Percentiles rank a stretch among this genome's conserved stretches.
phyloP scores from a whole-genome alignment of 1,140 invertebrate genomes.

The Papilio polytes region DNA sequence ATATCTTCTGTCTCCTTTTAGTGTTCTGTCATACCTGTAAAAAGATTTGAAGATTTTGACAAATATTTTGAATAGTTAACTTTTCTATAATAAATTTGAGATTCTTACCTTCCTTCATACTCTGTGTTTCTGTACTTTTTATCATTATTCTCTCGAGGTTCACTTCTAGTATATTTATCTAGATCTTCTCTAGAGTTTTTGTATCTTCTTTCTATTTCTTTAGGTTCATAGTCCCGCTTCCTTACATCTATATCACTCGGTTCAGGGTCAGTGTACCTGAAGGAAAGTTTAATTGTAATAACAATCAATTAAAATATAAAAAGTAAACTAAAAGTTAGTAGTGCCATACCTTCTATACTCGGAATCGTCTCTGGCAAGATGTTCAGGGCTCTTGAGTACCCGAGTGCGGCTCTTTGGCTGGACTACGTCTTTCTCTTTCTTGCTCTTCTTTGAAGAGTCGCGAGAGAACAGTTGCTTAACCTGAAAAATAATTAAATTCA shows the following conservation, averaged over 20 bases:
- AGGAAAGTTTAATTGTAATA: neutral
- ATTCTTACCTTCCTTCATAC: conserved; percentile 60
- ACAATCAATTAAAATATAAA: no score
- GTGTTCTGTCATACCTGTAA: conserved; percentile 62
- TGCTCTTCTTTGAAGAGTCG: conserved; percentile 85
- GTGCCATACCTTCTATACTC: conserved; percentile 80
- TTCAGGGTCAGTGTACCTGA: conserved; percentile 78
- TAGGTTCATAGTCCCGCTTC: conserved; percentile 63
- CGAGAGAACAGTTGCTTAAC: conserved; percentile 86
- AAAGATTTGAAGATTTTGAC: neutral
- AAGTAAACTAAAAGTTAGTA: neutral
- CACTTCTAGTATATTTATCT: conserved; percentile 64
- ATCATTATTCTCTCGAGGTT: conserved; percentile 58
- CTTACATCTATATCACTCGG: conserved; percentile 72
- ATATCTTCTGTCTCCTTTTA: conserved; percentile 69
- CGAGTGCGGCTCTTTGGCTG: conserved; percentile 77
- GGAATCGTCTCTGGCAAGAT: conserved; percentile 83
- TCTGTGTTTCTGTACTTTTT: conserved; percentile 62
- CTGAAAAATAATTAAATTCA: conserved; percentile 56
- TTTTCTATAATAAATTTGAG: neutral
- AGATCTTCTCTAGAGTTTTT: conserved; percentile 68
- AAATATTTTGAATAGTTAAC: neutral
- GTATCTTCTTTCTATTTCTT: conserved; percentile 61
- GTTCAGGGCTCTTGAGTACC: conserved; percentile 84
- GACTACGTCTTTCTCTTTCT: conserved; percentile 84